These are phyloP conservation scores for Diplodus puntazzo DNA, from an alignment of 2,797 vertebrate species.

Conservation along the genomic window DNA sequence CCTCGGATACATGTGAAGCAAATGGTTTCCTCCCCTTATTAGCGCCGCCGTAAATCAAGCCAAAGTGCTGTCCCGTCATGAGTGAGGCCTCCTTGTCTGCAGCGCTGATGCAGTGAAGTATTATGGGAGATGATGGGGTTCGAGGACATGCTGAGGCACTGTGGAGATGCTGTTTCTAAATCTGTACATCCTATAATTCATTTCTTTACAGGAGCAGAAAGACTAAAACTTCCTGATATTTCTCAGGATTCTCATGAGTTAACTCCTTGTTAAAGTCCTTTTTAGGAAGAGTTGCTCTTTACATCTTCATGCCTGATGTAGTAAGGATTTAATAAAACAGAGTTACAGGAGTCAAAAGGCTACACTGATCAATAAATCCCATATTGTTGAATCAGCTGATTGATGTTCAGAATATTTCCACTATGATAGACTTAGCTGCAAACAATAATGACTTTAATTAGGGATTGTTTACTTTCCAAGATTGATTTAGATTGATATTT, in stretches of 20 bases:
- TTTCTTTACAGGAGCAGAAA: conserved; percentile 3
- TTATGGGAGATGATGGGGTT: conserved; percentile 56
- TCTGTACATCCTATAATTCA: neutral
- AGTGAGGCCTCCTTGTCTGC: conserved; percentile 58
- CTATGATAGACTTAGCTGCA: neutral
- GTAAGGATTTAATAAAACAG: neutral
- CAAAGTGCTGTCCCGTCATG: conserved; percentile 70
- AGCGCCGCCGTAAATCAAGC: conserved; percentile 78
- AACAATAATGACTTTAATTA: neutral
- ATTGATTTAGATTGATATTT: neutral
- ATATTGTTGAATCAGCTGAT: neutral
- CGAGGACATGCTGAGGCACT: conserved; percentile 43
- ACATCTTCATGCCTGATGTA: neutral
- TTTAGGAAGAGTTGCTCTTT: neutral
- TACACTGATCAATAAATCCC: neutral
- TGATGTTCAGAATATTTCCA: neutral
- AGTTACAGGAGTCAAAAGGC: neutral
- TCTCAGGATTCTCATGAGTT: neutral
- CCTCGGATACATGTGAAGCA: conserved; percentile 57
- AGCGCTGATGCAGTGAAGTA: conserved; percentile 51
- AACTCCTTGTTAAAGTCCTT: conserved; percentile 10
- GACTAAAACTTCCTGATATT: too few relatives aligned
- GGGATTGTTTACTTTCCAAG: neutral
- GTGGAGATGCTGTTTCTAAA: conserved; percentile 2
- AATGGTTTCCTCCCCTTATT: conserved; percentile 75